phyloP scores from a whole-genome alignment of 2,113 vertebrate genomes.

The Dasypus novemcinctus region DNA sequence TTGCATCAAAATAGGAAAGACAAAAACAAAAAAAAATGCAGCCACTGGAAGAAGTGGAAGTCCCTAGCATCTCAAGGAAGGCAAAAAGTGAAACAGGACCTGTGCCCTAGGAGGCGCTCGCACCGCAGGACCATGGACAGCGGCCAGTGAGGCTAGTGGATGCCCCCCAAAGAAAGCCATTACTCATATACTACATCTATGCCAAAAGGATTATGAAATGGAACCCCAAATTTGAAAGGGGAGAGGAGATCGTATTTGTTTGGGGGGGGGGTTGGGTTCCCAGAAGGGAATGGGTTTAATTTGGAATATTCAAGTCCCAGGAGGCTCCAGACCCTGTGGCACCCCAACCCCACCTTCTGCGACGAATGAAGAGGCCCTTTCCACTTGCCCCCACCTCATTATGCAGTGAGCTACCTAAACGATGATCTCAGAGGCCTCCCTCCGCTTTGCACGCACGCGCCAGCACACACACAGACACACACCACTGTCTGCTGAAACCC shows the following conservation, averaged over 20 bases:
- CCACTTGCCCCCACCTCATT: constrained; percentile 45
- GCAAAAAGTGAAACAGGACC: not conserved
- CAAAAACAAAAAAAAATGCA: not conserved
- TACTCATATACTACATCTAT: not conserved
- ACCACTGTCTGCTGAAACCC: constrained; percentile 80
- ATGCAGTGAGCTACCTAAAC: constrained; percentile 62
- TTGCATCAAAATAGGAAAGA: not conserved
- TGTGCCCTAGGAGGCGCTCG: not conserved
- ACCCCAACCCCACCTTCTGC: not conserved
- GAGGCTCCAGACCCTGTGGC: not conserved
- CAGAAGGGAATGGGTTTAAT: not conserved
- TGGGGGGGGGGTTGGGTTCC: not conserved
- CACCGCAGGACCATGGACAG: constrained; percentile 50
- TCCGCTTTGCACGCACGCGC: constrained; percentile 19
- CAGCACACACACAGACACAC: not conserved
- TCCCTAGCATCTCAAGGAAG: not conserved
- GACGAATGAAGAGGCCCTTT: not conserved
- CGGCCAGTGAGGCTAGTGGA: not conserved
- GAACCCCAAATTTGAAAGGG: not conserved
- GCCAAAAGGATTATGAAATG: not conserved
- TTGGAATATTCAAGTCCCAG: not conserved
- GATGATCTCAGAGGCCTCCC: constrained; percentile 82
- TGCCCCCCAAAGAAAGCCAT: not conserved
- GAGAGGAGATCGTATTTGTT: not conserved
- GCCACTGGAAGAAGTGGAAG: not conserved